Conservation (phyloP, 2,888 invertebrate genomes). For the Tethea ocularis region DNA sequence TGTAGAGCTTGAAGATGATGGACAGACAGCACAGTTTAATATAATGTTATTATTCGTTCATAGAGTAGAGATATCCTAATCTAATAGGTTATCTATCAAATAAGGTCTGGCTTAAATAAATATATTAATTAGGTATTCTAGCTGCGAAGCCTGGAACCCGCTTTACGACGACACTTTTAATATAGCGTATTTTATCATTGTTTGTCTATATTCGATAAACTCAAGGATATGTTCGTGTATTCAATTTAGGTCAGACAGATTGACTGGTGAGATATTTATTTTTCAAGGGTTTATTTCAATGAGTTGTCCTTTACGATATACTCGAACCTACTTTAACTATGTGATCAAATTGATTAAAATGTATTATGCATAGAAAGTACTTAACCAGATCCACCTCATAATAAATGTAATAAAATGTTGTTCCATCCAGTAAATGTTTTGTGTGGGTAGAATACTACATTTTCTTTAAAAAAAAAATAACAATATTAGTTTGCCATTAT, state of each 20-base stretch:
- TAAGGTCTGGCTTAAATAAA: slow-evolving; percentile 11
- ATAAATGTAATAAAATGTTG: too few species aligned
- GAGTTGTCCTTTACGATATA: slow-evolving; percentile 36
- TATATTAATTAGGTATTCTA: slow-evolving; percentile 21
- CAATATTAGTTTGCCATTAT: too few species aligned
- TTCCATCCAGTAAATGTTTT: too few species aligned
- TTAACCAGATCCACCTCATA: background rate
- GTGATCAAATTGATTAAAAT: background rate
- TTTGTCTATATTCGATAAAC: slow-evolving; percentile 64
- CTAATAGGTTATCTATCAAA: slow-evolving; percentile 25
- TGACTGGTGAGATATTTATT: slow-evolving; percentile 57
- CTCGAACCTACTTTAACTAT: background rate
- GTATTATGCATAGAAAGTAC: background rate
- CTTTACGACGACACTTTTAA: slow-evolving; percentile 22
- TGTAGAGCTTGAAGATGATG: background rate
- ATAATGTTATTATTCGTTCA: background rate
- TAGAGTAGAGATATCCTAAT: slow-evolving; percentile 1
- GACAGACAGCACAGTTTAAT: background rate
- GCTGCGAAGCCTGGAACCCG: slow-evolving; percentile 7
- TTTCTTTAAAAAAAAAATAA: too few species aligned
- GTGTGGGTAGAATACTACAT: too few species aligned
- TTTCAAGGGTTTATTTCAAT: slow-evolving; percentile 67
- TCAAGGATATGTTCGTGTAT: slow-evolving; percentile 69
- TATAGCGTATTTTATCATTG: slow-evolving; percentile 44
- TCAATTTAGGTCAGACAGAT: slow-evolving; percentile 77